These are phyloP conservation scores for Tympanoctomys barrerae DNA, from an alignment of 2,797 vertebrate species.

Conservation along the genomic window DNA sequence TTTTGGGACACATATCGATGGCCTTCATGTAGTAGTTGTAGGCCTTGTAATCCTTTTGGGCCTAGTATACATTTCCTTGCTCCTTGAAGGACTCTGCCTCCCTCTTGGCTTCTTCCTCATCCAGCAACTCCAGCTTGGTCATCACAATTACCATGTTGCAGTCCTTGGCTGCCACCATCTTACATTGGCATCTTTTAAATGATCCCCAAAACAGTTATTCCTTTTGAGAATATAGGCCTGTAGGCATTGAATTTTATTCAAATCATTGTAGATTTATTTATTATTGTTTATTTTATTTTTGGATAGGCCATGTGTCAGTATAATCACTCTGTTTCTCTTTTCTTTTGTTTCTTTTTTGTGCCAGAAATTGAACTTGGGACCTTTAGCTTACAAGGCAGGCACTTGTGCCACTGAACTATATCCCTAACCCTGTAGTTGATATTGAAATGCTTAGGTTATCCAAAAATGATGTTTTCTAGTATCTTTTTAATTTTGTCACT, in stretches of 20 bases:
- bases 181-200: conserved; percentile 82
- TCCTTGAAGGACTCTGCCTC: conserved; percentile 91
- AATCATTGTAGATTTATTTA: not conserved
- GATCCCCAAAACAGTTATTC: not conserved
- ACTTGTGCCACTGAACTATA: no score
- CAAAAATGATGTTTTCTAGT: conserved; percentile 12
- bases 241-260: not conserved
- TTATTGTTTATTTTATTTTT: conserved; percentile 11
- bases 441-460: not conserved
- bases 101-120: conserved; percentile 83
- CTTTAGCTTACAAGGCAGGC: no score
- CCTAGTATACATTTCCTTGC: conserved; percentile 96
- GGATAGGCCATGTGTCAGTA: not conserved
- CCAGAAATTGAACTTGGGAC: no score
- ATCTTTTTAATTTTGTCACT: conserved; percentile 5
- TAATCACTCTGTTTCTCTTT: no score
- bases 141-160: conserved; percentile 95
- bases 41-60: conserved; percentile 98
- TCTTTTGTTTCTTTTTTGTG: no score
- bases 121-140: conserved; percentile 89
- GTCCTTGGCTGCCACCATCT: conserved; percentile 96
- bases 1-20: conserved; percentile 97
- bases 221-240: not conserved
- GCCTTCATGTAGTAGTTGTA: conserved; percentile 98
- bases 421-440: not conserved